These are phyloP conservation scores for Drosophila multiciliata DNA, from an alignment of 2,888 invertebrate genomes.

Conservation along the genomic window DNA sequence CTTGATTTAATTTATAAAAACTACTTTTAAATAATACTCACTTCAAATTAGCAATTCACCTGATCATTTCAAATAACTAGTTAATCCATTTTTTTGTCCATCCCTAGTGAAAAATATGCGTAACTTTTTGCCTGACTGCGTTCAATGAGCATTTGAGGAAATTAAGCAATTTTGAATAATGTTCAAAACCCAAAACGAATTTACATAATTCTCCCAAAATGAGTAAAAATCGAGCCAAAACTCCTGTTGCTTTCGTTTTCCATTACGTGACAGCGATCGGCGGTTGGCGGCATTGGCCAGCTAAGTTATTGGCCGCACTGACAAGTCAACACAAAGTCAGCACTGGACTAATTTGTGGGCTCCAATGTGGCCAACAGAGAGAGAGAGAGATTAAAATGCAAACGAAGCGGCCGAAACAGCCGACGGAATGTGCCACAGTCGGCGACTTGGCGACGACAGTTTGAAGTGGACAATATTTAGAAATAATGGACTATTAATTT, in stretches of 20 bases:
- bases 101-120: constrained; percentile 2
- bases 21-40: too few relatives aligned
- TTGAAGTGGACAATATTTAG: constrained; percentile 78
- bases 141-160: constrained; percentile 30
- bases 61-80: background rate
- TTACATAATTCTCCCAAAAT: constrained; percentile 58
- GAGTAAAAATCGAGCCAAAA: constrained; percentile 3
- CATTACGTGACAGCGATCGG: constrained; percentile 50
- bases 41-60: background rate
- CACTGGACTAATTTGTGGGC: constrained; percentile 72
- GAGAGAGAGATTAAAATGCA: constrained; percentile 75
- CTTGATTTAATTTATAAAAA: background rate
- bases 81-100: background rate
- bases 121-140: constrained; percentile 9
- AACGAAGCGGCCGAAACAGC: constrained; percentile 62
- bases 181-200: constrained; percentile 53
- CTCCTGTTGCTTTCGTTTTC: constrained; percentile 58
- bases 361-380: constrained; percentile 37
- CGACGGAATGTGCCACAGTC: constrained; percentile 44
- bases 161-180: constrained; percentile 67
- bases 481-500: constrained; percentile 82
- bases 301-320: constrained; percentile 78
- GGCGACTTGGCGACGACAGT: constrained; percentile 75
- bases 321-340: constrained; percentile 73
- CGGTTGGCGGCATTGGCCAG: constrained; percentile 7